phyloP scores from a whole-genome alignment of 1,140 invertebrate species.

The Bilobella aurantiaca region DNA sequence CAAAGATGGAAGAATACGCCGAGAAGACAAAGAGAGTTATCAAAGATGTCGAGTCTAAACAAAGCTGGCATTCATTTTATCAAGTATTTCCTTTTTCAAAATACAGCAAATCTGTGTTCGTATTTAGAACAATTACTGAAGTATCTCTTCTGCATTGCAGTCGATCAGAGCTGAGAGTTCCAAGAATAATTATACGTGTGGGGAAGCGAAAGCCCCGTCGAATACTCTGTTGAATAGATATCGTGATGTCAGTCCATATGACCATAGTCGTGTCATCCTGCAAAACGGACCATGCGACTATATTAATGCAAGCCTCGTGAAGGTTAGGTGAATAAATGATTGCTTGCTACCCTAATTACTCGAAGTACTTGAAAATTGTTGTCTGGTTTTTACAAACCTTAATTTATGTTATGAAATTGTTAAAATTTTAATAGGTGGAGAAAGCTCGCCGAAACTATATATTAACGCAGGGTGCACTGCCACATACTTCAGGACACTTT shows the following conservation, averaged over 20 bases:
- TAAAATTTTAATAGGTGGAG: constrained; percentile 51
- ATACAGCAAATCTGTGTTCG: neutral
- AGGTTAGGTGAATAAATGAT: too few relatives aligned
- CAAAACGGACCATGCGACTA: constrained; percentile 65
- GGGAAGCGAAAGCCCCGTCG: constrained; percentile 64
- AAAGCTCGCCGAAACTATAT: constrained; percentile 79
- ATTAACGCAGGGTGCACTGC: constrained; percentile 80
- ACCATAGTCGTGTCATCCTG: constrained; percentile 78
- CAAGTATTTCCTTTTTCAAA: constrained; percentile 45
- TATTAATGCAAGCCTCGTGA: constrained; percentile 86
- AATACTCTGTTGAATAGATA: constrained; percentile 81
- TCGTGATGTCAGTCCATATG: constrained; percentile 88
- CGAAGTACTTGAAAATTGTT: neutral
- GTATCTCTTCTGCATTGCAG: constrained; percentile 41
- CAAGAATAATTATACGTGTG: constrained; percentile 54
- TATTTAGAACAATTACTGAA: too few relatives aligned
- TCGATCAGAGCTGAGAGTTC: constrained; percentile 50
- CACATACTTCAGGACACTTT: constrained; percentile 77
- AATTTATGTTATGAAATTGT: neutral
- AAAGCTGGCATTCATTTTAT: constrained; percentile 53
- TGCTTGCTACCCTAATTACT: too few relatives aligned
- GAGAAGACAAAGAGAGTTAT: constrained; percentile 17
- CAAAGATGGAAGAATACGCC: constrained; percentile 15
- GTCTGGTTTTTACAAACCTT: neutral
- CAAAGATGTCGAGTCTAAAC: constrained; percentile 48